Base-by-base conservation (phyloP, 2,888 invertebrate species). In the Drosophila histrio region DNA sequence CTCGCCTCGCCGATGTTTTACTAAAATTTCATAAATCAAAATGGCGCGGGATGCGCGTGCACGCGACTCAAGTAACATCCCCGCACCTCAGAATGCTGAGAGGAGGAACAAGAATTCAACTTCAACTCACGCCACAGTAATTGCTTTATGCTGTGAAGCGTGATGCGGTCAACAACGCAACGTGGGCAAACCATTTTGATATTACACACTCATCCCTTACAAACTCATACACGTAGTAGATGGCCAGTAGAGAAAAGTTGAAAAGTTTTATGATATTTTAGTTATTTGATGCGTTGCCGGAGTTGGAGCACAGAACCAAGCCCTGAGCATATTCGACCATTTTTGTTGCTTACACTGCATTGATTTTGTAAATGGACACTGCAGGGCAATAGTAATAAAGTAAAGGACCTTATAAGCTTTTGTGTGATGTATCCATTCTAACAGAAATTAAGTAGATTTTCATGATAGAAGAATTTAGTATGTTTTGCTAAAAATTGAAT, bases 11-110 rank as follows among this genome's bases (percentile, higher is more conserved):
- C 28, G 32, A 21, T 32, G 43, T 50, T 63, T 59, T 34, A 53
- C 65, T 49, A 56, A 78, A 86, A 82, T 87, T 87, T 87, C 87
- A 87, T 82, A 87, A 82, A 87, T 85, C 87, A 87, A 81, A 71
- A 69, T 76, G 66, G 57, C 36, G 50, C 53, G 56, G 66, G 46
- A 38, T 46, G 47, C 72, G 50, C 66, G 61, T 66, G 54, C 77
- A 54, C n/a, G 38, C 54, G 53, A 52, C 59, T 70, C 64, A 70
- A 70, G 59, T 43, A 41, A 64, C 58, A 56, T 24, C 4, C 34
- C 26, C 39, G 49, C 17, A 24, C 15, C 30, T 17, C 26, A 28
- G 17, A 13, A 15, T 19, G 1, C 13, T 6, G 8, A 36, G 19
- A 41, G 41, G 26, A 34, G 47, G 50, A 39, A 28, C 49, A 28